Evolutionary conservation across 2,113 vertebrate species (phyloP), one percentile per base, ranked within the genome.

Genomic region (Pardalotus punctatus): DNA sequence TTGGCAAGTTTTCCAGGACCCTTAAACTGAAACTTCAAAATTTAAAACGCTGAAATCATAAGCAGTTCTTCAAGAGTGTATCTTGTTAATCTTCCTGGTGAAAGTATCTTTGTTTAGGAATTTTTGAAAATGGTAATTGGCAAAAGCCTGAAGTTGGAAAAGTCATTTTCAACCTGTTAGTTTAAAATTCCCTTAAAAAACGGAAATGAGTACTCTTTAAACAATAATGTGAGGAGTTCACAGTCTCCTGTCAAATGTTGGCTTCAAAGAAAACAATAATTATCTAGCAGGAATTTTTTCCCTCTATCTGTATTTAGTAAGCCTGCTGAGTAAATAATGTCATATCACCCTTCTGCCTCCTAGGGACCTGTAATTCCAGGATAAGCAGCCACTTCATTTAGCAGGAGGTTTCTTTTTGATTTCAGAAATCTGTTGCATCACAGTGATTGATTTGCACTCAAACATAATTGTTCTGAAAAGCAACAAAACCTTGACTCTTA

Each of bases 391-490:
- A 81, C 76, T 94, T 71, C 40, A 81, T 97, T 94, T 96, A 22
- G 5, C 70, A 71, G 27, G 33, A 95, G 35, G 12, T 91, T 86
- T 83, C 43, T 18, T 82, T 64, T 71, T 51, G 9, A 43, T 90
- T 97, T 97, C 90, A 97, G 92, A 97, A 96, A 88, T 96, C 83
- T 82, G 27, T 50, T 42, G 29, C 35, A 95, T 62, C 36, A 43
- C 4, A 16, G 69, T 95, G 94, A 97, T 88, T 86, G 93, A 97
- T 96, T 95, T 91, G 90, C 88, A 80, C 58, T 96, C 88, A 96
- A 94, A 97, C 28, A 28, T 61, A 96, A 88, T 74, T 78, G 45
- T 91, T 95, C 86, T 93, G 62, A 96, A 97, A 97, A 96, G 88
- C 93, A 89, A 92, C 92, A 74, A 95, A 95, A 95, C 56, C 76